Evolutionary conservation across 53 echinoderm and acorn worm genomes (phyloP), one percentile per base, ranked within the genome.

Genomic region (Glandiceps talaboti): DNA sequence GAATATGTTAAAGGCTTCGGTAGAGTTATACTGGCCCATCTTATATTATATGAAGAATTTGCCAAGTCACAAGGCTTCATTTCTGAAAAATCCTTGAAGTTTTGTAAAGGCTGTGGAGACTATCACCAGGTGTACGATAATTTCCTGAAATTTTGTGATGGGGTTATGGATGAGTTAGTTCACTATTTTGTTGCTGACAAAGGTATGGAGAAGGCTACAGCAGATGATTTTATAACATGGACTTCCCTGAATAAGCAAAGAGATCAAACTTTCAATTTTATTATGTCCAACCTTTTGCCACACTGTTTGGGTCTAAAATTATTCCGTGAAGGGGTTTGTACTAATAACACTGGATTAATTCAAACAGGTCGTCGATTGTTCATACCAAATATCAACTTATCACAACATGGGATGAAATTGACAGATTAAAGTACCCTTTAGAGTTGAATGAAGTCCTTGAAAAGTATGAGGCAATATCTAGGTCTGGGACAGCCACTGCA

Each of bases 71-170:
- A 45, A 45, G 64, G 64, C 20, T 45, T 45, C 64, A 45, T 45
- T 45, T 45, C 64, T 12, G 64, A 45, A 45, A 45, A 45, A 45
- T 45, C 64, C 6, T 20, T 45, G 6, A 6, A 45, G 0, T 79
- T n/a, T 27, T 79, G 26, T n/a, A 31, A 14, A n/a, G 1, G 32
- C 12, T 32, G 79, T 31, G 64, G 64, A 12, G 79, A 79, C 33
- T 33, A 79, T 33, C 32, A 79, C 25, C 79, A 79, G 79, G 79
- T 33, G 14, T 79, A 33, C 28, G 79, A 79, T 28, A 79, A 79
- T 28, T 28, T 79, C n/a, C 28, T 12, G 6, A 79, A 79, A 79
- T 79, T 79, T 28, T 32, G 79, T 32, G 33, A 32, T 79, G 79
- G 79, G 12, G 1, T 79, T 1, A n/a, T 25, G 79, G 33, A 79